A percentile compares a stretch with the other conserved stretches of the same genome.
phyloP scores from a whole-genome alignment of 1,140 invertebrate species.

The Acromyrmex heyeri region DNA sequence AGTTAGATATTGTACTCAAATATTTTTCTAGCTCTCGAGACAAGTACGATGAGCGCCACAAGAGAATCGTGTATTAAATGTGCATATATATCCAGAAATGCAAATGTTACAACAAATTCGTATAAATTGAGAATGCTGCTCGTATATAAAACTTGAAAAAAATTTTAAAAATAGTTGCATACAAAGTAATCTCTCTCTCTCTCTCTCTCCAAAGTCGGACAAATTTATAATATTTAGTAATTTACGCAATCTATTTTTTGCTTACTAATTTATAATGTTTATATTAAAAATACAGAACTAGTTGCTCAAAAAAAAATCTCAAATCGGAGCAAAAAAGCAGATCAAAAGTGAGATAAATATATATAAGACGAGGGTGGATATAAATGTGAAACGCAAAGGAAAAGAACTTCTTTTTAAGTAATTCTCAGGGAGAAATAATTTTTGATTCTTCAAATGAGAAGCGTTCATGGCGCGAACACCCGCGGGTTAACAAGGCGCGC shows the following conservation, averaged over 20 bases:
- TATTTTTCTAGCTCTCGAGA: neutral
- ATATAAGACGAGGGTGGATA: neutral
- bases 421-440: conserved; percentile 16
- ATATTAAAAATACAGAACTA: neutral
- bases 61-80: neutral
- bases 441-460: neutral
- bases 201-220: neutral
- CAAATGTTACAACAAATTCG: neutral
- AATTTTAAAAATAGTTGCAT: no score
- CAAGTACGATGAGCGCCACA: neutral
- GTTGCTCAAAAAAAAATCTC: neutral
- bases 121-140: neutral
- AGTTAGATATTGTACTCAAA: neutral
- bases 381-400: neutral
- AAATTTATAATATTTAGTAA: neutral
- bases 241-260: neutral
- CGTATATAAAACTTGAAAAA: neutral
- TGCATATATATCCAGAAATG: neutral
- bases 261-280: neutral
- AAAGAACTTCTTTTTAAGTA: neutral
- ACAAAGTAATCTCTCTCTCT: no score
- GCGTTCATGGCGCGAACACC: neutral
- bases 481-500: conserved; percentile 26
- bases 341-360: neutral
- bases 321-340: neutral